These are phyloP conservation scores for Zaprionus africanus DNA, from an alignment of 1,140 invertebrate genomes.

Conservation along the genomic window DNA sequence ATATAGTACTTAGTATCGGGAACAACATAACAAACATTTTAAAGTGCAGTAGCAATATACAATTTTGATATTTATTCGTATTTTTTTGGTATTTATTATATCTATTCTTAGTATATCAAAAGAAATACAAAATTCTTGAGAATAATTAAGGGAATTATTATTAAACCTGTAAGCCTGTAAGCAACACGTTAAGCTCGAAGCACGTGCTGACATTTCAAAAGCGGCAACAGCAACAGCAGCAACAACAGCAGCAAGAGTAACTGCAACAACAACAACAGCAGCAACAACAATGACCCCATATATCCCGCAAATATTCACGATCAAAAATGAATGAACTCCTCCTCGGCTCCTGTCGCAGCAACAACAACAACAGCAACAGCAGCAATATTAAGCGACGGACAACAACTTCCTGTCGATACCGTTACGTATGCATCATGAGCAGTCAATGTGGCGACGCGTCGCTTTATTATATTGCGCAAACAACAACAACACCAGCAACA, in stretches of 20 bases:
- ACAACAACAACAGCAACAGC: slow-evolving; percentile 4
- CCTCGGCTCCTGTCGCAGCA: slow-evolving; percentile 26
- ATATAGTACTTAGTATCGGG: too few relatives aligned
- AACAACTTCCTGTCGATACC: slow-evolving; percentile 73
- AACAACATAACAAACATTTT: too few relatives aligned
- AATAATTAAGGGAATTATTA: neutral
- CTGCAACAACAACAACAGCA: slow-evolving; percentile 26
- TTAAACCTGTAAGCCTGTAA: neutral
- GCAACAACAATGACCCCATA: slow-evolving; percentile 61
- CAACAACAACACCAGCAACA: slow-evolving; percentile 14
- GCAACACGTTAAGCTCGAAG: slow-evolving; percentile 2
- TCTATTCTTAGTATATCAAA: neutral
- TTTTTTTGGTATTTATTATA: neutral
- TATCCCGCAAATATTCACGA: neutral
- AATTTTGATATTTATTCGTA: neutral
- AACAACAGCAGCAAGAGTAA: neutral
- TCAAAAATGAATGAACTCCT: slow-evolving; percentile 60
- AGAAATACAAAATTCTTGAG: neutral
- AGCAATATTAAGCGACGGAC: slow-evolving; percentile 19
- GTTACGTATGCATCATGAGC: slow-evolving; percentile 72
- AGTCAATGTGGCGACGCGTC: slow-evolving; percentile 38
- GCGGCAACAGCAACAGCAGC: neutral
- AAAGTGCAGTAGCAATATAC: too few relatives aligned
- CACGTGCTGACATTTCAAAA: slow-evolving; percentile 45
- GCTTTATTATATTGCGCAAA: slow-evolving; percentile 55